phyloP scores from a whole-genome alignment of 2,113 vertebrate species.

The Aix galericulata region DNA sequence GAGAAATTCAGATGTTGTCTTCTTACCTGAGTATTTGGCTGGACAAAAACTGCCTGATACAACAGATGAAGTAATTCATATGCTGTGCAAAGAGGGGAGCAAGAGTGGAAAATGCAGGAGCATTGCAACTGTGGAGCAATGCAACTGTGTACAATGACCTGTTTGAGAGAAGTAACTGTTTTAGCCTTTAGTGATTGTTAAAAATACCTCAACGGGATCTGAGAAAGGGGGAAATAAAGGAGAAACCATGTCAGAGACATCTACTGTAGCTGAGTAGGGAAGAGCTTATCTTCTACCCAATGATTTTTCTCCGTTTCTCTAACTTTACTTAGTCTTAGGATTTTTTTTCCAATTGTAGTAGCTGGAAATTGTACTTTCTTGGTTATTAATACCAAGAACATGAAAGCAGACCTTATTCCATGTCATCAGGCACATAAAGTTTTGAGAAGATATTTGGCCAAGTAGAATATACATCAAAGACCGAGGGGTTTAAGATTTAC shows the following conservation, averaged over 20 bases:
- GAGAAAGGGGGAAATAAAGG: not conserved
- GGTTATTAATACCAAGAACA: not conserved
- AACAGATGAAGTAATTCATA: slow-evolving; percentile 43
- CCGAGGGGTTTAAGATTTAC: not conserved
- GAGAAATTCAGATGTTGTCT: not conserved
- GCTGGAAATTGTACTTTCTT: not conserved
- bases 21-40: slow-evolving; percentile 17
- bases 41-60: slow-evolving; percentile 42
- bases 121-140: not conserved
- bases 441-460: not conserved
- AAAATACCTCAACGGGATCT: not conserved
- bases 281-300: not conserved
- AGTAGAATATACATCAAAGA: not conserved
- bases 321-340: not conserved
- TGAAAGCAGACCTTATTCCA: not conserved
- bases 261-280: not conserved
- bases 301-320: not conserved
- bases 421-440: not conserved
- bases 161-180: not conserved
- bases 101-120: slow-evolving; percentile 2
- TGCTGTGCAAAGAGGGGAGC: slow-evolving; percentile 25
- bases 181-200: not conserved
- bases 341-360: not conserved
- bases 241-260: not conserved
- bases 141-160: not conserved